Base-by-base conservation (phyloP, 1,140 invertebrate genomes). In the Lordiphosa clarofinis region DNA sequence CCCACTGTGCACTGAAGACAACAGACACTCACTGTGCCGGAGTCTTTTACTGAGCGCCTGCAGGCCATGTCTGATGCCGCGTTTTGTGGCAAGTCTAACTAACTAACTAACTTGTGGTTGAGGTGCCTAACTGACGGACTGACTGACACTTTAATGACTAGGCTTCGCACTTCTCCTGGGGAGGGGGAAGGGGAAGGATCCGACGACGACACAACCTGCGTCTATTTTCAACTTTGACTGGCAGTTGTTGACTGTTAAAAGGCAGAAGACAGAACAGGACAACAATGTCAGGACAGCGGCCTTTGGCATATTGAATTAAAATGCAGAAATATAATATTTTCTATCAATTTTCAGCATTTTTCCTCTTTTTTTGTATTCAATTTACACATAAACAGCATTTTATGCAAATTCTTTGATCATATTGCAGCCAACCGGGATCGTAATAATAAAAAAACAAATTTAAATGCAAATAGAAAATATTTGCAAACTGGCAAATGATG, bases 261-360 rank as follows among this genome's bases (percentile, higher is more conserved):
- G 13, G 24, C 24, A 40, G 36, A 33, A 19, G 61, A 55, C 50
- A 46, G 43, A 11, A 46, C 59, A 42, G 13, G 21, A 39, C 21
- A 24, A 24, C 21, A 6, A 24, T 24, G 21, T 5, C 59, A 42
- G 13, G 11, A 28, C 11, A 13, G 13, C 12, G 33, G 10, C 4
- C 11, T 68, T 60, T 76, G 72, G 82, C 58, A 68, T 58, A 71
- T 81, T 63, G 53, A 75, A 82, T 81, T 75, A 79, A 79, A 73
- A 73, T 59, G 55, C 44, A 42, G 46, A 39, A 56, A 12, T 43
- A 12, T 31, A 42, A 10, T 24, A 5, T 24, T 24, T 24, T 24
- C 21, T 6, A 24, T 24, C 21, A 5, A 24, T 24, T 24, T 24
- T 42, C 4, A 36, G 19, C 24, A 31, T 8, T 31, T 24, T 24